Evolutionary conservation across 2,888 invertebrate species (phyloP).

Genomic region (Volucella inflata): DNA sequence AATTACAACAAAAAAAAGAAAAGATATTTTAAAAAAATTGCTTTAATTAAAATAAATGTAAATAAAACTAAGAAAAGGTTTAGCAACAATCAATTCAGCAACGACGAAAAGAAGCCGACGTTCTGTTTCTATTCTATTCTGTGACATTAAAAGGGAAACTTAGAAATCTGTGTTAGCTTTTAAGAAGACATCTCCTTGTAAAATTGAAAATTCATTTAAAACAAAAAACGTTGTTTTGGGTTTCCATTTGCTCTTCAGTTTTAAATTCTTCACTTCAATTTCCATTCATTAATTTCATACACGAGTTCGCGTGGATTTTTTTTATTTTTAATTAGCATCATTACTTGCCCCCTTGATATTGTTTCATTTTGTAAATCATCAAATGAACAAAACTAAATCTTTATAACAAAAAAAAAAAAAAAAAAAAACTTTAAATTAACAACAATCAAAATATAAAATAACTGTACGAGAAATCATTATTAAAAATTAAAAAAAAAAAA

Average conservation of each 20-base stretch:
- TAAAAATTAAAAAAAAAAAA: conserved; percentile 5
- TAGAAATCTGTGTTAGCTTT: conserved; percentile 72
- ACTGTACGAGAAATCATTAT: background rate
- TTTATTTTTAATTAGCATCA: conserved; percentile 31
- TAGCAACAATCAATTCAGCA: conserved; percentile 60
- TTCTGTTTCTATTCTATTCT: conserved; percentile 63
- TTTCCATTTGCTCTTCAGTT: conserved; percentile 3
- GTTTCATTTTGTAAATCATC: background rate
- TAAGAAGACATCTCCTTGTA: conserved; percentile 38
- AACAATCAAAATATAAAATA: conserved; percentile 20
- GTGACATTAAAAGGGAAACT: conserved; percentile 74
- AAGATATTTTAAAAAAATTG: conserved; percentile 28
- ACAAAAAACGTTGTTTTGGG: conserved; percentile 10
- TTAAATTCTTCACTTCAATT: conserved; percentile 12
- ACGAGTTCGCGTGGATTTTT: background rate
- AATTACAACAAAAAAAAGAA: conserved; percentile 5
- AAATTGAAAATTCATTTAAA: conserved; percentile 47
- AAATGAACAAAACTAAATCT: background rate
- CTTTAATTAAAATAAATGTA: conserved; percentile 48
- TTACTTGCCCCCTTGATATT: conserved; percentile 68
- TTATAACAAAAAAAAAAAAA: conserved; percentile 26
- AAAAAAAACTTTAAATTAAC: conserved; percentile 1
- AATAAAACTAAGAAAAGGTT: conserved; percentile 48
- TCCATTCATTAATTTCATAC: background rate
- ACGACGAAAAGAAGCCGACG: conserved; percentile 56